A percentile compares a stretch with the other conserved stretches of the same genome.
These are phyloP conservation scores for Amphibalanus amphitrite DNA, from an alignment of 1,140 invertebrate genomes.

Conservation along the genomic window DNA sequence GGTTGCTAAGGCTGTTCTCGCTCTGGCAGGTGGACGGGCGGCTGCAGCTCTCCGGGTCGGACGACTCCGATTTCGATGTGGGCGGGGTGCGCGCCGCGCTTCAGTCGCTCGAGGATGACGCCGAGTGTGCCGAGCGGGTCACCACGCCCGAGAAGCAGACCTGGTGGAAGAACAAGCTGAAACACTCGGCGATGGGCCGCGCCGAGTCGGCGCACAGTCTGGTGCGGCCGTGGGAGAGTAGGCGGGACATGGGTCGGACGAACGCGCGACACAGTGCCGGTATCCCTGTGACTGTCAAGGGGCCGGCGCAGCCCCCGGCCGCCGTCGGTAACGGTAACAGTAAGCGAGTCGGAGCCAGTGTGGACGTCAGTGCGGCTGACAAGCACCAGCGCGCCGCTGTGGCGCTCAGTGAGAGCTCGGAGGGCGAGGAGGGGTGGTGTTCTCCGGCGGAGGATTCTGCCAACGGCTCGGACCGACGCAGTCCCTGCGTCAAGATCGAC, in stretches of 20 bases:
- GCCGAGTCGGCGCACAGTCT: not conserved
- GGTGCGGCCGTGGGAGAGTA: not conserved
- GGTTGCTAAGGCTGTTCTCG: no score
- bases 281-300: no score
- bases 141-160: constrained; percentile 8
- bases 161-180: not conserved
- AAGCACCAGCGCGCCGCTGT: no score
- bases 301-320: no score
- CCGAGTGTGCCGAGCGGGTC: constrained; percentile 5
- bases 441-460: not conserved
- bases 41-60: not conserved
- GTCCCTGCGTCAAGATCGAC: not conserved
- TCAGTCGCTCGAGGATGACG: constrained; percentile 1
- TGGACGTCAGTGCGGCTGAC: not conserved
- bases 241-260: not conserved
- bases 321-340: not conserved
- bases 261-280: no score
- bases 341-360: not conserved
- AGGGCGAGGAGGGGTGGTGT: not conserved
- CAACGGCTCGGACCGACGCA: not conserved
- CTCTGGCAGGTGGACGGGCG: no score
- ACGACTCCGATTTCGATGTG: not conserved
- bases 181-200: not conserved
- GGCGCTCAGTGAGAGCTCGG: not conserved
- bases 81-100: constrained; percentile 4